Percentiles rank a stretch among this genome's conserved stretches.
These are phyloP conservation scores for Tenualosa thibaudeaui DNA, from an alignment of 2,797 vertebrate genomes.

Conservation along the genomic window DNA sequence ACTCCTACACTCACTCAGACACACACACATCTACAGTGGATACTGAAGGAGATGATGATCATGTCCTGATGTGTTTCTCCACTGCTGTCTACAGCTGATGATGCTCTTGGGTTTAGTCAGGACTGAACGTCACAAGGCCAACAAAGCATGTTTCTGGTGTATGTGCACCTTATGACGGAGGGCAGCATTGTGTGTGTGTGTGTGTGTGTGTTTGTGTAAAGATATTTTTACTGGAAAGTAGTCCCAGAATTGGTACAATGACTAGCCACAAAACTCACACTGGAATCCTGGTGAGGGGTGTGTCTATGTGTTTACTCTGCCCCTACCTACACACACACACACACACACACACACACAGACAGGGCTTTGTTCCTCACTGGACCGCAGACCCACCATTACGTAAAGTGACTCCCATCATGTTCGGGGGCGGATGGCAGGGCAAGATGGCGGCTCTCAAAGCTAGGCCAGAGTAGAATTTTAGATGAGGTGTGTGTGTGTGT, in stretches of 20 bases:
- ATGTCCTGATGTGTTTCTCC: no score
- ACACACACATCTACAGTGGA: background rate
- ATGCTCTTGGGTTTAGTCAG: no score
- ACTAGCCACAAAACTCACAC: background rate
- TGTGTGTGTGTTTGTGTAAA: background rate
- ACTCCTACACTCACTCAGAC: background rate
- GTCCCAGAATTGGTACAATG: background rate
- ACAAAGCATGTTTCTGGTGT: background rate
- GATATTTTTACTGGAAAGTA: conserved; percentile 15
- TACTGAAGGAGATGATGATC: no score
- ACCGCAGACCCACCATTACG: no score
- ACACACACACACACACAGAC: no score
- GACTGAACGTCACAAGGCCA: no score
- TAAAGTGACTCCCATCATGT: no score
- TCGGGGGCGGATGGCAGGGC: background rate
- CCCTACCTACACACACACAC: no score
- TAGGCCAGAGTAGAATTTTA: background rate
- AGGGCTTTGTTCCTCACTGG: no score
- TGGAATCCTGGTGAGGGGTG: background rate
- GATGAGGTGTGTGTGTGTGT: background rate
- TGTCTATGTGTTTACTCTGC: background rate
- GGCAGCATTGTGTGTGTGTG: background rate
- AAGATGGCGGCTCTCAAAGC: background rate
- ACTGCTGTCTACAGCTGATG: no score
- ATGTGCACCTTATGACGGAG: background rate